Base-by-base conservation (phyloP, 2,113 vertebrate species). In the Oncorhynchus clarkii region DNA sequence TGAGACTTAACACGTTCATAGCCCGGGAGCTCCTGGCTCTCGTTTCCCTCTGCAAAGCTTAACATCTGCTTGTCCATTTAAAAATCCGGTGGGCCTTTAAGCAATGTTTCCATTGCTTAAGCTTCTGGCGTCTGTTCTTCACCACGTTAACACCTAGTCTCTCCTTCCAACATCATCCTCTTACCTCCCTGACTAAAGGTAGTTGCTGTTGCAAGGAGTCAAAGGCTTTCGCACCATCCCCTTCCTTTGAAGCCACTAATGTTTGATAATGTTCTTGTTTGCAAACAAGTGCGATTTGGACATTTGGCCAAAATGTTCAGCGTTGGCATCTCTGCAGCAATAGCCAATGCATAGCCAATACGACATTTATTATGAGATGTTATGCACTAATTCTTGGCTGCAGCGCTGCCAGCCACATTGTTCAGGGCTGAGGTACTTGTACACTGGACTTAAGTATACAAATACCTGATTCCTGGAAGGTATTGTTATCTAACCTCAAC, bases 11-110 rank as follows among this genome's bases (percentile, higher is more conserved):
- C 82, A 82, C 83, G 73, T 75, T 78, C 87, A 80, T 86, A 85
- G 83, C 27, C 82, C 76, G 45, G 78, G 80, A 84, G 79, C 83
- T 73, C 83, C 81, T 87, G 82, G 86, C 54, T 34, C 85, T 79
- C 67, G 72, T 79, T 76, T 77, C 84, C 73, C 74, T 84, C 77
- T 20, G 82, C 90, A 89, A 88, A 87, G 89, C 90, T 90, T 88
- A 86, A 90, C 90, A 93, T 92, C 67, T 88, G 93, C 92, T 92
- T 92, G 89, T 89, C 77, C 89, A 89, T 93, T 88, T 88, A 80
- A 89, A 89, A 92, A 86, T 69, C 78, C 84, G 79, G 65, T 64
- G 78, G 88, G 87, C 79, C 85, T 82, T 84, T 89, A 86, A 88
- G 90, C 90, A 89, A 91, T 87, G 74, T 78, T 82, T 73, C 79